These are phyloP conservation scores for Odobenus rosmarus DNA, from an alignment of 2,113 vertebrate species.

Conservation along the genomic window DNA sequence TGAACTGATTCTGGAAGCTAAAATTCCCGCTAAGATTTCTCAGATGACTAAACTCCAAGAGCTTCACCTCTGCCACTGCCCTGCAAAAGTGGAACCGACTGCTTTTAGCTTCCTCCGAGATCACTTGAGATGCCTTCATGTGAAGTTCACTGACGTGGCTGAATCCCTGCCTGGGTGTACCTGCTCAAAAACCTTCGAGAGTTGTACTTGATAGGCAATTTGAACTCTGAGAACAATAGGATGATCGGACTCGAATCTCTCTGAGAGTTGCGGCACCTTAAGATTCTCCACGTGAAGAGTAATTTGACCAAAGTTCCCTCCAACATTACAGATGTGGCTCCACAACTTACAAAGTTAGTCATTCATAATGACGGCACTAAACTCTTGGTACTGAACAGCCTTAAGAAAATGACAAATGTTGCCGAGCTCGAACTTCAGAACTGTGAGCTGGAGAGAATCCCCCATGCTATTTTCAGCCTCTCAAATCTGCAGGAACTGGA, in stretches of 20 bases:
- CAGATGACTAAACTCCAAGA: constrained; percentile 98
- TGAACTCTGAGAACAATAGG: constrained; percentile 99
- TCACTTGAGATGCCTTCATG: constrained; percentile 97
- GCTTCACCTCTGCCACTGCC: constrained; percentile 97
- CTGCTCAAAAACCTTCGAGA: constrained; percentile 95
- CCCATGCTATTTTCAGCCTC: constrained; percentile 98
- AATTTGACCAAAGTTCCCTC: constrained; percentile 99
- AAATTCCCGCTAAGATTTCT: constrained; percentile 97
- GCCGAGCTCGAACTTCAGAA: constrained; percentile 96
- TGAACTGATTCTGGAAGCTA: constrained; percentile 97
- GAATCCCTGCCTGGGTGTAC: constrained; percentile 98
- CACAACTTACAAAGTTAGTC: constrained; percentile 95
- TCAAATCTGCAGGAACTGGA: constrained; percentile 97
- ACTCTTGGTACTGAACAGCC: constrained; percentile 96
- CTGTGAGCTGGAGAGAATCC: constrained; percentile 98
- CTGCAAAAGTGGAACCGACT: constrained; percentile 97
- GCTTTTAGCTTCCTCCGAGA: constrained; percentile 98
- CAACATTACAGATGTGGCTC: constrained; percentile 97
- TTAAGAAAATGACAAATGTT: constrained; percentile 99
- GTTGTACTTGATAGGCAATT: constrained; percentile 95
- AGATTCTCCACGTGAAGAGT: constrained; percentile 96
- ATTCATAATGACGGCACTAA: constrained; percentile 99
- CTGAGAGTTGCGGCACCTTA: constrained; percentile 95
- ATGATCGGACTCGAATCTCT: constrained; percentile 99
- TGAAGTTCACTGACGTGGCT: constrained; percentile 98